Evolutionary conservation across 2,888 invertebrate genomes (phyloP).

Genomic region (Halictus quadricinctus): DNA sequence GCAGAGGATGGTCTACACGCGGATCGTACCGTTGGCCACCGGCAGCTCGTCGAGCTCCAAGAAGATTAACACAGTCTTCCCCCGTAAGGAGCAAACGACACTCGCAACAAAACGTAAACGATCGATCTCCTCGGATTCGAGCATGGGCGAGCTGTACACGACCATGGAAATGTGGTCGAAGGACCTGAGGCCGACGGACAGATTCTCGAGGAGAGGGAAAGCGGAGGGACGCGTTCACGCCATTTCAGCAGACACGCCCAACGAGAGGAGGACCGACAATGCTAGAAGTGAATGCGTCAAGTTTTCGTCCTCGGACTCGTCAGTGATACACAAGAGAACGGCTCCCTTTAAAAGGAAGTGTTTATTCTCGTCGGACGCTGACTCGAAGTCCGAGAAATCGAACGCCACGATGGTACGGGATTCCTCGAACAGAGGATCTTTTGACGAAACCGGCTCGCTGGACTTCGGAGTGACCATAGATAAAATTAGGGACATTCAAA

Average conservation of each 20-base stretch:
- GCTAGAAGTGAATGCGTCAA: too few relatives aligned
- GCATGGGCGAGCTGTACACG: neutral
- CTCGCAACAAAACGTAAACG: slow-evolving; percentile 30
- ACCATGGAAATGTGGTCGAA: slow-evolving; percentile 38
- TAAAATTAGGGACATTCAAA: slow-evolving; percentile 38
- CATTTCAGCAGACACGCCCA: neutral
- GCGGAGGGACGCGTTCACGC: neutral
- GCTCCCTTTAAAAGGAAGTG: neutral
- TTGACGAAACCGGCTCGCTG: slow-evolving; percentile 24
- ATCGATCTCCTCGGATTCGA: slow-evolving; percentile 3
- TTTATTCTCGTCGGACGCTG: neutral
- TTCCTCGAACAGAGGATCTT: neutral
- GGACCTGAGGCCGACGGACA: neutral
- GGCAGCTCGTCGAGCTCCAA: neutral
- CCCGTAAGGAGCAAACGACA: neutral
- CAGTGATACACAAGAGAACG: neutral
- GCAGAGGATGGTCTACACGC: slow-evolving; percentile 19
- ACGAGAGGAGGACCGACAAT: neutral
- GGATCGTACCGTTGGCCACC: slow-evolving; percentile 11
- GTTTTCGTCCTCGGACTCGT: neutral
- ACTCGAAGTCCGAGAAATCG: too few relatives aligned
- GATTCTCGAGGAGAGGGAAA: slow-evolving; percentile 15
- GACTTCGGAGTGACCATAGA: slow-evolving; percentile 51
- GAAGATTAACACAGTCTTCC: neutral
- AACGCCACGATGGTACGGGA: too few relatives aligned